Base-by-base conservation (phyloP, 2,888 invertebrate species). In the Prosapia bicincta region DNA sequence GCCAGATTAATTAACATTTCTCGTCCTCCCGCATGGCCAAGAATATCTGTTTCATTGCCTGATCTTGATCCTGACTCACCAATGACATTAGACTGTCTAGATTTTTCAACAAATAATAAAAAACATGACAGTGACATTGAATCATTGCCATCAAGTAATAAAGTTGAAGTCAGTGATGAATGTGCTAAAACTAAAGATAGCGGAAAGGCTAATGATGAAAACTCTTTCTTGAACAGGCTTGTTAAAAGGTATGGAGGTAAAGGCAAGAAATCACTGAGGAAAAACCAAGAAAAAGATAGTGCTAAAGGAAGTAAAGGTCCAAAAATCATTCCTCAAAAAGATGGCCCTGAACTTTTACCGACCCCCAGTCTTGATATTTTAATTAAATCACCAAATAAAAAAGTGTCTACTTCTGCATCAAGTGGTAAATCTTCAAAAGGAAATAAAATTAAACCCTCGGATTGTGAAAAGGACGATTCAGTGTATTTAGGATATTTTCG, bases 1-100 rank as follows among this genome's bases (percentile, higher is more conserved):
- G 88, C 92, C 38, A 90, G 92, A 80, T 86, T 95, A 71, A 95
- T 95, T 80, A 93, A 92, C 54, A 92, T 95, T 75, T 91, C 93
- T 32, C 89, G 92, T 79, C 91, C 93, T 0, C 91, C 91, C 26
- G 77, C 78, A 65, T 81, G 81, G 79, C 79, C 79, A 1, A 75
- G 79, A 23, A 71, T 92, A 15, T 92, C 93, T 0, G 90, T 92
- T 1, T 94, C 94, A 6, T 85, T 93, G 72, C 94, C 93, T 0
- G 94, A 94, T 83, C 85, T 94, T 78, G 94, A 94, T 82, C 73
- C 76, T 15, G 76, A 76, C 23, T 76, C 76, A 10, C 91, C 92
- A 6, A 71, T 71, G 43, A 78, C 79, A 15, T 23, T 71, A 7
- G 79, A 79, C 30, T 77, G 72, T 28, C 67, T 73, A 20, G 38